Percentiles rank a stretch among this genome's conserved stretches.
Evolutionary conservation across 2,888 invertebrate species (phyloP).

Genomic region (Nysson spinosus): DNA sequence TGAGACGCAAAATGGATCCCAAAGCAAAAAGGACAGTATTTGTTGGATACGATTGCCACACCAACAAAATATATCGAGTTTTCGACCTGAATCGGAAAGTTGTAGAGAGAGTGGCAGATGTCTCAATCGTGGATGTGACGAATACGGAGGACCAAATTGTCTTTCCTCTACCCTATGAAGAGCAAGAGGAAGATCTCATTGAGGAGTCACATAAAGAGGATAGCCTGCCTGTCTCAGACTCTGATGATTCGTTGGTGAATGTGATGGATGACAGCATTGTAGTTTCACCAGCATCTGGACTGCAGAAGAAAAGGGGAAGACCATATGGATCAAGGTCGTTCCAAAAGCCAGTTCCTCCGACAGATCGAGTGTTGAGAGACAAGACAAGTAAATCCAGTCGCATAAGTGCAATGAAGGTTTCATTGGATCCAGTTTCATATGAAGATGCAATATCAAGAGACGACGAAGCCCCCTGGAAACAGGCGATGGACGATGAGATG

Average conservation of each 20-base stretch:
- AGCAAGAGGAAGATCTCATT: conserved; percentile 4
- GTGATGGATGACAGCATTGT: too few species aligned
- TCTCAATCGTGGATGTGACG: background rate
- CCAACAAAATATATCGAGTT: background rate
- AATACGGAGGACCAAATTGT: background rate
- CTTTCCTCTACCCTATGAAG: background rate
- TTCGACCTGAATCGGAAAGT: background rate
- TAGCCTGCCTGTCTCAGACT: too few species aligned
- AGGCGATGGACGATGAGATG: background rate
- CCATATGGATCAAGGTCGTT: background rate
- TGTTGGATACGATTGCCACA: conserved; percentile 1
- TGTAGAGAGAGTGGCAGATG: conserved; percentile 1
- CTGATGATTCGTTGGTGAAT: too few species aligned
- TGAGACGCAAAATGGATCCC: conserved; percentile 8
- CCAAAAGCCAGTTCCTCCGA: background rate
- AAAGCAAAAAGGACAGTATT: conserved; percentile 1
- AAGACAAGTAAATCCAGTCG: background rate
- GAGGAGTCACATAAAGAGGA: too few species aligned
- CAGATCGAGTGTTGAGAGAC: background rate
- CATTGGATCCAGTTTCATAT: background rate
- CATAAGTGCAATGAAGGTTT: conserved; percentile 5
- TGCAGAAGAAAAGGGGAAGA: conserved; percentile 1
- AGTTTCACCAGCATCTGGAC: background rate
- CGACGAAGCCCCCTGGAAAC: background rate
- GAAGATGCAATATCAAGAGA: conserved; percentile 2